A percentile compares a stretch with the other conserved stretches of the same genome.
Evolutionary conservation across 1,140 invertebrate species (phyloP).

Genomic region (Hydropsyche tenuis): DNA sequence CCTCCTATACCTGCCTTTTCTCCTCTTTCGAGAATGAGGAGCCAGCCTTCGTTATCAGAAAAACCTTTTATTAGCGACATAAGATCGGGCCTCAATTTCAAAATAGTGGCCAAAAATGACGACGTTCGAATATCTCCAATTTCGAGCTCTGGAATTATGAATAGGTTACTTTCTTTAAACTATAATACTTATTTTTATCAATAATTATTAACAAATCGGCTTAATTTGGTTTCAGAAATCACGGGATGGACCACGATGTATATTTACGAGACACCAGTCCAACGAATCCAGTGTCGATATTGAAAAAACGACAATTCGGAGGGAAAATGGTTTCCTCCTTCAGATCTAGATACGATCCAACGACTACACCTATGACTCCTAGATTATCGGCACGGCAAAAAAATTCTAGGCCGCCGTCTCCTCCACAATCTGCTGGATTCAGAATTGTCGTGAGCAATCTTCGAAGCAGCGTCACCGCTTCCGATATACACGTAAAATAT

Average conservation of each 20-base stretch:
- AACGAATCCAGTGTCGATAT: conserved; percentile 58
- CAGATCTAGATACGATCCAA: conserved; percentile 24
- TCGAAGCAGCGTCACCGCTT: conserved; percentile 81
- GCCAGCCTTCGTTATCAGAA: conserved; percentile 40
- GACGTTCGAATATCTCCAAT: conserved; percentile 48
- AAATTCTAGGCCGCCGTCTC: conserved; percentile 7
- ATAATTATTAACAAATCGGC: too few relatives aligned
- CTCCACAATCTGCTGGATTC: conserved; percentile 64
- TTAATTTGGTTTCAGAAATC: conserved; percentile 34
- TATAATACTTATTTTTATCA: too few relatives aligned
- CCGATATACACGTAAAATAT: conserved; percentile 80
- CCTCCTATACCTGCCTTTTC: conserved; percentile 42
- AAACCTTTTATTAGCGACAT: conserved; percentile 52
- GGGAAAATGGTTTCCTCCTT: conserved; percentile 51
- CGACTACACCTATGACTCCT: background rate
- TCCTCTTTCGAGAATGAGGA: conserved; percentile 8
- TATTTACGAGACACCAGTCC: conserved; percentile 54
- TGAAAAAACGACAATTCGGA: conserved; percentile 57
- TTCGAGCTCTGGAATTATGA: conserved; percentile 38
- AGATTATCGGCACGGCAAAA: background rate
- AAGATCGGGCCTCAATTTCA: conserved; percentile 57
- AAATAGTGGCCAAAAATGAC: conserved; percentile 59
- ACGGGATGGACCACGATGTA: conserved; percentile 27
- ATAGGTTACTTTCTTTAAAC: conserved; percentile 34
- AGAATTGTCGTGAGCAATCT: conserved; percentile 88